Conservation (phyloP, 2,113 vertebrate genomes). For the Cricetomys ansorgei region DNA sequence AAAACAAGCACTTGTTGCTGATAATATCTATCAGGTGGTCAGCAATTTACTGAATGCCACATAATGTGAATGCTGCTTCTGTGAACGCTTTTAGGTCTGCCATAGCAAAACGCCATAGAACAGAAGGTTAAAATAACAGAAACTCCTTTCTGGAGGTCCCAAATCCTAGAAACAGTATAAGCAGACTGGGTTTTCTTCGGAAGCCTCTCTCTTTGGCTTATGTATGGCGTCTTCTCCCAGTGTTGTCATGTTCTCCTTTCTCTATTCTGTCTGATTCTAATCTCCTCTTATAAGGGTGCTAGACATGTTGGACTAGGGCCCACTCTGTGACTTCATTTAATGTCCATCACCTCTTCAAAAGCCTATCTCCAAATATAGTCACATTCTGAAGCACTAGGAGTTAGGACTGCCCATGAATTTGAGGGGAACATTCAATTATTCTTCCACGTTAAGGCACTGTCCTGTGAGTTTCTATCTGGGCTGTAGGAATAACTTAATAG, state of each 20-base stretch:
- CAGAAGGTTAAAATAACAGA: background rate
- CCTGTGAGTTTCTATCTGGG: background rate
- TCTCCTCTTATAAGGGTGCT: background rate
- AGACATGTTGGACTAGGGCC: background rate
- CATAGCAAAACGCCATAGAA: background rate
- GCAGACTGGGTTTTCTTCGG: background rate
- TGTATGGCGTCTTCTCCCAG: background rate
- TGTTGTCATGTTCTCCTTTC: background rate
- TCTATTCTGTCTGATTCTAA: background rate
- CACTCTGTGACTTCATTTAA: background rate
- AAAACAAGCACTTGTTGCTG: background rate
- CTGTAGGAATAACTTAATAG: background rate
- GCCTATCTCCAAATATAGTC: background rate
- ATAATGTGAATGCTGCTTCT: background rate
- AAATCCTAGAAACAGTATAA: background rate
- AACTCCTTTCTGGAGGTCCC: background rate
- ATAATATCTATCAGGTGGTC: background rate
- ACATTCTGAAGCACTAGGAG: background rate
- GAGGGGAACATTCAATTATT: background rate
- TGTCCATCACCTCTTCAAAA: background rate
- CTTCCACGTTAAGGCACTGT: background rate
- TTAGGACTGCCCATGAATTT: background rate
- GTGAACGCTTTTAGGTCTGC: background rate
- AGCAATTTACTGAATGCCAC: background rate
- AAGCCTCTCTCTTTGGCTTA: background rate